Percentiles rank a stretch among this genome's conserved stretches.
Conservation (phyloP, 30 jellyfish, hydroid and myxozoan species). For the Hydractinia echinata region DNA sequence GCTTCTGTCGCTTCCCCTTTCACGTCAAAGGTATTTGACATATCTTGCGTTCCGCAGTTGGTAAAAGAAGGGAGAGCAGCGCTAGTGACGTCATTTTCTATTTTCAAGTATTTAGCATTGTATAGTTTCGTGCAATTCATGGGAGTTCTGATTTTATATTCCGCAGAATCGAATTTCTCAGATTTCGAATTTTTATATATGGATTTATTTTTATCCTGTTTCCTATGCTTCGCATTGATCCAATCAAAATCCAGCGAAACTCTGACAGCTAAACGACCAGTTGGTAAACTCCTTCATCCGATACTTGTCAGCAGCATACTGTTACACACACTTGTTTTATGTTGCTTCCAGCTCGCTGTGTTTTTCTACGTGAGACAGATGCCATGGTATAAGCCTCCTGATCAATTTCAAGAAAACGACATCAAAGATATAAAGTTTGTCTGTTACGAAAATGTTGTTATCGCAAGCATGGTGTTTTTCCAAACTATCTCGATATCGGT, state of each 20-base stretch:
- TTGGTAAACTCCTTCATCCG: conserved; percentile 41
- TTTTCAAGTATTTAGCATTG: conserved; percentile 35
- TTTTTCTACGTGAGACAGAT: conserved; percentile 25
- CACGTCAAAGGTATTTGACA: conserved; percentile 42
- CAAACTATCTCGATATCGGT: conserved; percentile 18
- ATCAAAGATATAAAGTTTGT: not conserved
- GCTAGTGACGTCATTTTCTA: conserved; percentile 42
- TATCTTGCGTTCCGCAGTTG: conserved; percentile 49
- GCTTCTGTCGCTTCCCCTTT: conserved; percentile 70
- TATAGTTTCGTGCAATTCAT: conserved; percentile 41
- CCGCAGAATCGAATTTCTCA: conserved; percentile 17
- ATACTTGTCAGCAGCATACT: conserved; percentile 13
- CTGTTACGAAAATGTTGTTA: conserved; percentile 36
- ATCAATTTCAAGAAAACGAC: not conserved
- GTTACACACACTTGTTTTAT: conserved; percentile 15
- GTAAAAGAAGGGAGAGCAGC: conserved; percentile 60
- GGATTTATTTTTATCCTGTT: conserved; percentile 5
- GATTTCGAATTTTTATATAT: conserved; percentile 22
- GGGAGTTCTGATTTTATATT: conserved; percentile 29
- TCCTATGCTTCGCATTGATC: conserved; percentile 14
- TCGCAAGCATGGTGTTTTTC: not conserved
- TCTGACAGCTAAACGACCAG: conserved; percentile 29
- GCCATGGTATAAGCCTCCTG: conserved; percentile 54
- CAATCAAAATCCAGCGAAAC: conserved; percentile 24
- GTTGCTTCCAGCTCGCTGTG: conserved; percentile 12